A percentile compares a stretch with the other conserved stretches of the same genome.
phyloP scores from a whole-genome alignment of 2,113 vertebrate genomes.

The Cinclus cinclus region DNA sequence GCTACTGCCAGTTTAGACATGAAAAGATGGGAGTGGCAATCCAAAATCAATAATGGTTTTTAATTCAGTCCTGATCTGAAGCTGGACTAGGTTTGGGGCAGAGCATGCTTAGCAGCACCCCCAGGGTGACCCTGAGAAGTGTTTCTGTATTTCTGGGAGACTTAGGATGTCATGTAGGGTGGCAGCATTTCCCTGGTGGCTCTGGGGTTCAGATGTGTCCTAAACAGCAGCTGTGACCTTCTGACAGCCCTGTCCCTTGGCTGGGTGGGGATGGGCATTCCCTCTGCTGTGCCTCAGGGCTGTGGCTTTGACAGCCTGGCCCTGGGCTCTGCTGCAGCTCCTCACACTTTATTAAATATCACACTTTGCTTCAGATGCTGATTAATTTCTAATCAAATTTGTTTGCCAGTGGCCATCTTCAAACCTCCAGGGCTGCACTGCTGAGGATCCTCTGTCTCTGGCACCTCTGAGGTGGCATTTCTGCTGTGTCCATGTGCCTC shows the following conservation, averaged over 20 bases:
- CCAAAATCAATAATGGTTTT: background rate
- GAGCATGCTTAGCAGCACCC: background rate
- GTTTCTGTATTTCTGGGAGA: background rate
- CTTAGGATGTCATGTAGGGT: background rate
- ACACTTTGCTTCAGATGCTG: background rate
- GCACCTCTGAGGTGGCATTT: background rate
- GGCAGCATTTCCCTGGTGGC: background rate
- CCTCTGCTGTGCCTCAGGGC: rapidly evolving
- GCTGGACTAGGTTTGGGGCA: background rate
- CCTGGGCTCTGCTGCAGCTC: background rate
- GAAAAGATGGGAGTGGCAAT: background rate
- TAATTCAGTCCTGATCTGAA: background rate
- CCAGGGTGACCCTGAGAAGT: background rate
- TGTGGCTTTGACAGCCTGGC: background rate
- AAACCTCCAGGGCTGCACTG: background rate
- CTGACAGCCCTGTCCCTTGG: background rate
- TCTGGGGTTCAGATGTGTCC: background rate
- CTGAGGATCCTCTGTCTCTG: background rate
- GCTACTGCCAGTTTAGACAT: background rate
- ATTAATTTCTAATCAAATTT: background rate
- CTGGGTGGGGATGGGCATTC: background rate
- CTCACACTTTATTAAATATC: background rate
- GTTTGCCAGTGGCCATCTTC: background rate
- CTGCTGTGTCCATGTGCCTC: background rate
- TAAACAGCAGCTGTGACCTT: background rate